phyloP scores from a whole-genome alignment of 2,888 invertebrate species.

The Melipona beecheii region DNA sequence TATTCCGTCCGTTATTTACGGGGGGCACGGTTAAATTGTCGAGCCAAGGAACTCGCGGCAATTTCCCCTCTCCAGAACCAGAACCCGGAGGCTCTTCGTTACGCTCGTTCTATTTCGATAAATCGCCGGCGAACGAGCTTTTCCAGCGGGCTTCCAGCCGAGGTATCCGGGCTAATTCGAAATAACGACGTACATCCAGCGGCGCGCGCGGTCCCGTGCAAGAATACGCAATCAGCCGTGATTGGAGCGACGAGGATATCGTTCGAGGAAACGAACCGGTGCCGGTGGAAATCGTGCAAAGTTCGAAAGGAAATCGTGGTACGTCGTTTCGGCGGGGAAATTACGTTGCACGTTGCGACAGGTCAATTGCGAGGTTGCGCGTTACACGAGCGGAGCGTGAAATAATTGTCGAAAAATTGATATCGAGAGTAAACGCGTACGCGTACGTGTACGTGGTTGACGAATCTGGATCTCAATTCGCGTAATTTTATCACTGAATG shows the following conservation, averaged over 20 bases:
- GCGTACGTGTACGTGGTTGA: neutral
- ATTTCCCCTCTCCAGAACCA: slow-evolving; percentile 29
- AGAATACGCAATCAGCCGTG: slow-evolving; percentile 47
- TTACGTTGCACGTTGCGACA: neutral
- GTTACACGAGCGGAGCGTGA: neutral
- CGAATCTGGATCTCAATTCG: no score
- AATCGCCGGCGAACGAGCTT: slow-evolving; percentile 42
- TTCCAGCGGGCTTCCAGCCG: slow-evolving; percentile 18
- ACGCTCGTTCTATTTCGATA: slow-evolving; percentile 46
- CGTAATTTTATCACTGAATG: no score
- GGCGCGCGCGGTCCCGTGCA: neutral
- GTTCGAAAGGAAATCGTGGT: neutral
- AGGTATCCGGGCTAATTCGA: slow-evolving; percentile 40
- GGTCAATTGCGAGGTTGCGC: neutral
- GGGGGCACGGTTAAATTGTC: slow-evolving; percentile 31
- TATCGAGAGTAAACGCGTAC: no score
- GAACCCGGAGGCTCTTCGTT: slow-evolving; percentile 31
- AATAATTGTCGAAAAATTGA: no score
- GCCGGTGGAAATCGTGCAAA: neutral
- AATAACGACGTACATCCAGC: slow-evolving; percentile 39
- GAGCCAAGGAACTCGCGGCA: slow-evolving; percentile 43
- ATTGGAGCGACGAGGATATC: slow-evolving; percentile 21
- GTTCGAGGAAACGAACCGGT: neutral
- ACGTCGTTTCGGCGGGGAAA: neutral
- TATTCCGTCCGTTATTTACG: slow-evolving; percentile 55